phyloP scores from a whole-genome alignment of 1,140 invertebrate species.

The Vanessa tameamea region DNA sequence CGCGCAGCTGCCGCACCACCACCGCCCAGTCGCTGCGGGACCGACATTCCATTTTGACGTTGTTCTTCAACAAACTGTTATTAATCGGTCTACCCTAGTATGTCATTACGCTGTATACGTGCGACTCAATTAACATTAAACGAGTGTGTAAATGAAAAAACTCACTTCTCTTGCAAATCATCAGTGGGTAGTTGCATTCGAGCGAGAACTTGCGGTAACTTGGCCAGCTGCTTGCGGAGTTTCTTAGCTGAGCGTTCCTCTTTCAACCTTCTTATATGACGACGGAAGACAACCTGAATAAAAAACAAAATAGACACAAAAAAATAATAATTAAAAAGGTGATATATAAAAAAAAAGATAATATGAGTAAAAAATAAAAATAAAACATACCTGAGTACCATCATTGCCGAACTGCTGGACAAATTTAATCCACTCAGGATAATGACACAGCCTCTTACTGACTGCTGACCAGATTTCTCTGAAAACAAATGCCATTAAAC shows the following conservation, averaged over 20 bases:
- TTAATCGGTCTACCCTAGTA: no score
- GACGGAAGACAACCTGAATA: conserved; percentile 83
- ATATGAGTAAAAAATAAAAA: background rate
- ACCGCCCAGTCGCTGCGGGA: conserved; percentile 90
- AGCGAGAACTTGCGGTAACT: conserved; percentile 70
- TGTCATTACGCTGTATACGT: no score
- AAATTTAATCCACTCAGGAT: conserved; percentile 94
- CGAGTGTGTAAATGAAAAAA: background rate
- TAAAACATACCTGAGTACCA: conserved; percentile 63
- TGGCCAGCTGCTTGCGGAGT: conserved; percentile 73
- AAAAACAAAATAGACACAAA: background rate
- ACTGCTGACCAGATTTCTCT: conserved; percentile 92
- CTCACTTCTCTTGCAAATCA: conserved; percentile 72
- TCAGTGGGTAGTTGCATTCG: conserved; percentile 74
- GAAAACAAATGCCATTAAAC: conserved; percentile 70
- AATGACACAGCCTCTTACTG: conserved; percentile 91
- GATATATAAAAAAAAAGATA: no score
- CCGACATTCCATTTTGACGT: background rate
- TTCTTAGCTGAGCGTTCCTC: conserved; percentile 92
- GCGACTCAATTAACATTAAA: no score
- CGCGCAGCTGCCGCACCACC: conserved; percentile 90
- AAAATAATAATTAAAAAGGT: background rate
- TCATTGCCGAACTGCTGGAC: conserved; percentile 92
- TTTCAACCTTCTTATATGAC: conserved; percentile 92
- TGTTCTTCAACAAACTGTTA: no score